phyloP scores from a whole-genome alignment of 2,113 vertebrate genomes.

The Mastomys coucha region DNA sequence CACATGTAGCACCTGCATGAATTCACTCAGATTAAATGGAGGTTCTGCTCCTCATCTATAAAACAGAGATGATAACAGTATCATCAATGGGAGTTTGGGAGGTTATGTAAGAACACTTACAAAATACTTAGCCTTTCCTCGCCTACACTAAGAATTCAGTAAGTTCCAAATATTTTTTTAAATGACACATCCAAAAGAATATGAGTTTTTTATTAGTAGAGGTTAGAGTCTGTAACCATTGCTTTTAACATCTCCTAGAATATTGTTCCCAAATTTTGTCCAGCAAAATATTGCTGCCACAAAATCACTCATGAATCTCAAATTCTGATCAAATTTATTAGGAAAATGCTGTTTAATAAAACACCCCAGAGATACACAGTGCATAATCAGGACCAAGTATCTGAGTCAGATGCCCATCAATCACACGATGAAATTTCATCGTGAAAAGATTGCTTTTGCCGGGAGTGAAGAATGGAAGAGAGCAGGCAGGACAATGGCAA shows the following conservation, averaged over 20 bases:
- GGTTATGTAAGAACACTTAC: constrained; percentile 50
- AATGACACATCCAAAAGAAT: constrained; percentile 53
- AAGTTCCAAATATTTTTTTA: constrained; percentile 51
- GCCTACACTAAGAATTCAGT: constrained; percentile 58
- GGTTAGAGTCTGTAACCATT: constrained; percentile 32
- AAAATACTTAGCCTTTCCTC: constrained; percentile 49
- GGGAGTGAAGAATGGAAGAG: not conserved
- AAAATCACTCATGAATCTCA: constrained; percentile 49
- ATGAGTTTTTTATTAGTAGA: constrained; percentile 49
- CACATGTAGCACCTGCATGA: not conserved
- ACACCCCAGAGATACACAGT: not conserved
- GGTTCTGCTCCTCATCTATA: constrained; percentile 22
- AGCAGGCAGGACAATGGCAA: not conserved
- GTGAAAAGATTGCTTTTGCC: constrained; percentile 24
- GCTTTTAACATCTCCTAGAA: constrained; percentile 43
- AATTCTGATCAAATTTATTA: constrained; percentile 26
- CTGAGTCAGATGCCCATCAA: not conserved
- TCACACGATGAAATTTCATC: not conserved
- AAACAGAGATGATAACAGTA: constrained; percentile 51
- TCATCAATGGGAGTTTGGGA: constrained; percentile 22
- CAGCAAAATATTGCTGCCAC: constrained; percentile 21
- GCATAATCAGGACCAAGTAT: not conserved
- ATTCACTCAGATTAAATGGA: constrained; percentile 15
- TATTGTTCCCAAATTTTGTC: constrained; percentile 37
- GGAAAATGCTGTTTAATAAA: constrained; percentile 39